A percentile compares a stretch with the other conserved stretches of the same genome.
Evolutionary conservation across 2,113 vertebrate species (phyloP).

Genomic region (Aspiorhynchus laticeps): DNA sequence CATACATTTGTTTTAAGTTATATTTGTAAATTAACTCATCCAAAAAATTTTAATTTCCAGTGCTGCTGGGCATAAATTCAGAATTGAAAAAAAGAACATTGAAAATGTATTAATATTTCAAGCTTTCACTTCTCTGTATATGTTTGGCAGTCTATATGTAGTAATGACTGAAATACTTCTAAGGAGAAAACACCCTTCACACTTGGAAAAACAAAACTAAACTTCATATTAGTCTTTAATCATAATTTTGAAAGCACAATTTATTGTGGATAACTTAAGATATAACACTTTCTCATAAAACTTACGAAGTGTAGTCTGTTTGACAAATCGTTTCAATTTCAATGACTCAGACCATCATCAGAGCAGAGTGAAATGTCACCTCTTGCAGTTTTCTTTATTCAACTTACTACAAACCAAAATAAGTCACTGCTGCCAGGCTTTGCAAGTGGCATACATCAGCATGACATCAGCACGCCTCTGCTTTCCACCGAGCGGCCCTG

Average conservation of each 20-base stretch:
- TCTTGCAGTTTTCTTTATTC: not conserved
- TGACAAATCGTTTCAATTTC: constrained; percentile 14
- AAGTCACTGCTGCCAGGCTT: not conserved
- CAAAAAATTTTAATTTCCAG: not conserved
- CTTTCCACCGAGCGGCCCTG: not conserved
- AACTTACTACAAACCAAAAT: not conserved
- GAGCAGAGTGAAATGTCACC: constrained; percentile 6
- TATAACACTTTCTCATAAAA: not conserved
- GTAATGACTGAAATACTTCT: too few species aligned
- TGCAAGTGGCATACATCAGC: not conserved
- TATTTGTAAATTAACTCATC: too few species aligned
- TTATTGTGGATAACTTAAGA: not conserved
- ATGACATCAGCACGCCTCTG: not conserved
- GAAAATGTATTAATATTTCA: not conserved
- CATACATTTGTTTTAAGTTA: too few species aligned
- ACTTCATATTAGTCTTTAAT: not conserved
- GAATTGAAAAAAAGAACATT: too few species aligned
- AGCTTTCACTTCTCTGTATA: not conserved
- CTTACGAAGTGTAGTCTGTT: not conserved
- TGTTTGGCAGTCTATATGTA: not conserved
- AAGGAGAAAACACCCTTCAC: too few species aligned
- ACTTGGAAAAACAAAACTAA: not conserved
- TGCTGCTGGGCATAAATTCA: not conserved
- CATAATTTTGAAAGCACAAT: not conserved
- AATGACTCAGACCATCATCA: too few species aligned